A percentile compares a stretch with the other conserved stretches of the same genome.
These are phyloP conservation scores for Cheirogaleus medius DNA, from an alignment of 2,113 vertebrate genomes.

Conservation along the genomic window DNA sequence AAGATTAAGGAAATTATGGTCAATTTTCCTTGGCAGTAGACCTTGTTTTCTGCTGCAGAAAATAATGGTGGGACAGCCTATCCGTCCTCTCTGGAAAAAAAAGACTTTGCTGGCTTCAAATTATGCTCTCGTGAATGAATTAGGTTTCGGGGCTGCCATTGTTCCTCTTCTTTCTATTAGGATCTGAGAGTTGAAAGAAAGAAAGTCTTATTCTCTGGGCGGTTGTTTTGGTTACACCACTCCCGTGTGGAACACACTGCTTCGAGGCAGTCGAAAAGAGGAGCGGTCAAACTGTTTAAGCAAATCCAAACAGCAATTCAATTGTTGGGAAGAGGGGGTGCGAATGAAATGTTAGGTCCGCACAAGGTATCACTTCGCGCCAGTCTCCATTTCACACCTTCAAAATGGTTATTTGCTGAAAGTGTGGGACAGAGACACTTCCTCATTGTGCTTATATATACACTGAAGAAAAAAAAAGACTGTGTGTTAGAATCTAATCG, in stretches of 20 bases:
- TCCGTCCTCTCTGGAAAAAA: neutral
- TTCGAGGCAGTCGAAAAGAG: neutral
- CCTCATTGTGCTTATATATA: neutral
- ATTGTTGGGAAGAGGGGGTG: neutral
- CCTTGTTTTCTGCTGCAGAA: neutral
- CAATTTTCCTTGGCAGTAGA: neutral
- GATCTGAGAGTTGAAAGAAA: neutral
- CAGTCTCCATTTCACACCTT: conserved; percentile 17
- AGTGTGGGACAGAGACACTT: neutral
- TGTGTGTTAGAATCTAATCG: conserved; percentile 54
- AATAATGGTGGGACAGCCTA: neutral
- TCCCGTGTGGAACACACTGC: neutral
- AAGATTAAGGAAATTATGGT: neutral
- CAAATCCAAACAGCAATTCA: neutral
- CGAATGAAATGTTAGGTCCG: neutral
- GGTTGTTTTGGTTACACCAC: neutral
- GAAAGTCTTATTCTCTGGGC: neutral
- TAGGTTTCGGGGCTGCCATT: neutral
- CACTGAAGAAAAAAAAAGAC: neutral
- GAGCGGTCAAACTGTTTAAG: neutral
- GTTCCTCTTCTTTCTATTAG: neutral
- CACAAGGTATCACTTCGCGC: neutral
- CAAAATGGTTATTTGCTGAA: conserved; percentile 34
- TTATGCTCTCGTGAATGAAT: neutral
- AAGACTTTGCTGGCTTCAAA: neutral